Conservation (phyloP, 2,113 vertebrate species). For the Pleuronectes platessa region DNA sequence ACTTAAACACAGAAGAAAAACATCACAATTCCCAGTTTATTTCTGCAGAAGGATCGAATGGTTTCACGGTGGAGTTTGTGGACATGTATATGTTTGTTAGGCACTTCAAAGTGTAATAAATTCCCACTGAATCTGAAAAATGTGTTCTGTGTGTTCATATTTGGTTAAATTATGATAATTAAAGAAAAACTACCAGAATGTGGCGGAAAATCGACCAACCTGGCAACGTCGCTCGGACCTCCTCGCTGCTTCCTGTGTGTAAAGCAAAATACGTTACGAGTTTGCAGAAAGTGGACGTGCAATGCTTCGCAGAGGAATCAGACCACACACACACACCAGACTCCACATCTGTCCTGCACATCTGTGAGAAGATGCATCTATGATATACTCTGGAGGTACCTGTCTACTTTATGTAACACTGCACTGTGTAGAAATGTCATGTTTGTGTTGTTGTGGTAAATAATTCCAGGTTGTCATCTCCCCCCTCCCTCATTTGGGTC, state of each 20-base stretch:
- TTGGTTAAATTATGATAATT: neutral
- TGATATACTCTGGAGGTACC: neutral
- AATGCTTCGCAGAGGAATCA: neutral
- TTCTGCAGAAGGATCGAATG: neutral
- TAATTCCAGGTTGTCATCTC: neutral
- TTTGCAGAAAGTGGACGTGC: neutral
- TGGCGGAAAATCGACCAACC: neutral
- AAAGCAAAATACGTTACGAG: neutral
- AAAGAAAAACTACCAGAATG: neutral
- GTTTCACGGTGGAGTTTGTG: too few relatives aligned
- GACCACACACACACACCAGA: neutral
- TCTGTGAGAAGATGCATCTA: neutral
- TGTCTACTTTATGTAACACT: neutral
- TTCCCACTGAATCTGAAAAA: neutral
- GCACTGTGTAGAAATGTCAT: neutral
- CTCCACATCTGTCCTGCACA: neutral
- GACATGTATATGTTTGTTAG: neutral
- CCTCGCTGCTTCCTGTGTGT: slow-evolving; percentile 44
- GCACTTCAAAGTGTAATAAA: neutral
- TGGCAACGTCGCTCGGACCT: neutral
- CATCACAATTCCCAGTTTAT: neutral
- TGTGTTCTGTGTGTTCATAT: neutral
- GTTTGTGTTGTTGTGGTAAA: neutral
- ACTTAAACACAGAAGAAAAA: neutral
- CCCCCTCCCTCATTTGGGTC: neutral